Conservation (phyloP, 2,888 invertebrate species). For the Blera fallax region DNA sequence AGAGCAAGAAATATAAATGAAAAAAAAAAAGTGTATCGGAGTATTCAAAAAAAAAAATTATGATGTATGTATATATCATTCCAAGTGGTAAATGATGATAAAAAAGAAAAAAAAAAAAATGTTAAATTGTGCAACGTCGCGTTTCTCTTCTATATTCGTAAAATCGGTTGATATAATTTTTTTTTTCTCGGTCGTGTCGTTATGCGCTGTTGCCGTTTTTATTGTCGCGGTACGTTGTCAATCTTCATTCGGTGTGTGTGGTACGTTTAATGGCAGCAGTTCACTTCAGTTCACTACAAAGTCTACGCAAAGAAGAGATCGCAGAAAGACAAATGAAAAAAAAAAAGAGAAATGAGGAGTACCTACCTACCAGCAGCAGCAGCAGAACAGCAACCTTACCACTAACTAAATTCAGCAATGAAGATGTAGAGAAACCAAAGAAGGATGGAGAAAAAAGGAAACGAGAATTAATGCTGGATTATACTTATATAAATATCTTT, state of each 20-base stretch:
- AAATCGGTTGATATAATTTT: conserved; percentile 28
- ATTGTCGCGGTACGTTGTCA: conserved; percentile 43
- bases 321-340: conserved; percentile 5
- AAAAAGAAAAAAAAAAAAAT: conserved; percentile 18
- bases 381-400: conserved; percentile 29
- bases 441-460: conserved; percentile 25
- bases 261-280: conserved; percentile 68
- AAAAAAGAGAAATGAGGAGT: not conserved
- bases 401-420: conserved; percentile 60
- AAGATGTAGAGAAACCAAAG: conserved; percentile 33
- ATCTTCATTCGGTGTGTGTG: conserved; percentile 44
- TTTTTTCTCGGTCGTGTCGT: conserved; percentile 44
- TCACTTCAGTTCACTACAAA: conserved; percentile 67
- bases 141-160: conserved; percentile 59
- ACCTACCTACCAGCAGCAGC: not conserved
- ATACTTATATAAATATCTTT: conserved; percentile 61
- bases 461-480: conserved; percentile 65
- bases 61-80: conserved; percentile 22
- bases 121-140: conserved; percentile 71
- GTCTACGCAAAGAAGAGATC: conserved; percentile 36
- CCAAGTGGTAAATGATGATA: conserved; percentile 54
- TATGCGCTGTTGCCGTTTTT: conserved; percentile 66
- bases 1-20: conserved; percentile 55
- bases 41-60: conserved; percentile 21
- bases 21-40: conserved; percentile 11